Evolutionary conservation across 1,140 invertebrate genomes (phyloP), one percentile per base, ranked within the genome.

Genomic region (Panagrolaimus sp.): DNA sequence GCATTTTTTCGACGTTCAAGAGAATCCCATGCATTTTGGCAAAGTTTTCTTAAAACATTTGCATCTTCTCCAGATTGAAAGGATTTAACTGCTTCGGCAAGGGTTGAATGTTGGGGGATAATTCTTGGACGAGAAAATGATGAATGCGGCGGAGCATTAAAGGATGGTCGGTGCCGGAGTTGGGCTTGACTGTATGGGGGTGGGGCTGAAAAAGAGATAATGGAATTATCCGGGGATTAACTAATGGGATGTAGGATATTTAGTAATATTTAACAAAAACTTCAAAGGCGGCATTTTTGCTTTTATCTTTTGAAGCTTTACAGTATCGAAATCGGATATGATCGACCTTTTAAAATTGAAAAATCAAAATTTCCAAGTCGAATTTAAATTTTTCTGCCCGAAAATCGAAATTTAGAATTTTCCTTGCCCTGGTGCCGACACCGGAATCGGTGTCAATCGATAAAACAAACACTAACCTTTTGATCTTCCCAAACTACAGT

Each of bases 171-270:
- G 17, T 58, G 52, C 10, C 52, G 52, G 2, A 58, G 52, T 58
- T 58, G 21, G 15, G 28, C 52, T 58, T 58, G 52, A 58, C 28
- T 58, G 52, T 58, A 58, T 21, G 52, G 28, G 12, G 52, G 52
- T 58, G 52, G 52, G 21, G 52, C 21, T 38, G 32, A 38, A 38
- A 38, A 38, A 7, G 32, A 38, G 2, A 38, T 38, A 38, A 38
- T 4, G 32, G 7, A n/a, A n/a, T n/a, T n/a, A n/a, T n/a, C n/a
- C n/a, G 32, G 32, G 32, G 32, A 38, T 38, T 4, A 38, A n/a
- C n/a, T n/a, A n/a, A n/a, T n/a, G n/a, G n/a, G n/a, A n/a, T n/a
- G n/a, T n/a, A n/a, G n/a, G n/a, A n/a, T n/a, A n/a, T n/a, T n/a
- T n/a, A n/a, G n/a, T n/a, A n/a, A n/a, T n/a, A n/a, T n/a, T n/a